Evolutionary conservation across 2,797 vertebrate genomes (phyloP).

Genomic region (Florisuga fusca): DNA sequence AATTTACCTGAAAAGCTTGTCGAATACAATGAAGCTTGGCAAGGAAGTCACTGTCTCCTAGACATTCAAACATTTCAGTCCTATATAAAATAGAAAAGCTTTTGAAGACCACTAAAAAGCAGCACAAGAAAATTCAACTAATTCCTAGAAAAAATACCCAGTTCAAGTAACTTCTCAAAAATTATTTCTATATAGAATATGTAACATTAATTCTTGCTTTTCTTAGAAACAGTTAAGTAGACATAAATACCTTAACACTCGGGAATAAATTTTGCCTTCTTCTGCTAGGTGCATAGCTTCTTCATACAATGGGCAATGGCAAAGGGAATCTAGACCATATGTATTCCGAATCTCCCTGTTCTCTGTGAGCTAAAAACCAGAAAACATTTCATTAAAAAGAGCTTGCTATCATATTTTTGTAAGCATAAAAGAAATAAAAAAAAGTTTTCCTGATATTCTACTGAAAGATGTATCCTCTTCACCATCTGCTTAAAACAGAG

Average conservation of each 20-base stretch:
- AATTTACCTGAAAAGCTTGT: slow-evolving; percentile 92
- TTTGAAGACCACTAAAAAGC: background rate
- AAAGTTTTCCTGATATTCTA: background rate
- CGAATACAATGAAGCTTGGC: slow-evolving; percentile 96
- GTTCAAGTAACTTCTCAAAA: background rate
- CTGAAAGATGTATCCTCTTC: background rate
- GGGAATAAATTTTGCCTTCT: slow-evolving; percentile 92
- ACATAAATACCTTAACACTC: slow-evolving; percentile 87
- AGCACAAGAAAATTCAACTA: background rate
- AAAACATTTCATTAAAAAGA: background rate
- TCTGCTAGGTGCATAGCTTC: slow-evolving; percentile 93
- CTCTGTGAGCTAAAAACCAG: slow-evolving; percentile 77
- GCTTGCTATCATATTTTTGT: background rate
- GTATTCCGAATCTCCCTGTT: slow-evolving; percentile 82
- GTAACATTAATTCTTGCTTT: background rate
- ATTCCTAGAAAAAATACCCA: background rate
- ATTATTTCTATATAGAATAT: background rate
- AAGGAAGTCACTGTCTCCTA: slow-evolving; percentile 93
- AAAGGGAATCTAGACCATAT: slow-evolving; percentile 80
- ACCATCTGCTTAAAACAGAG: background rate
- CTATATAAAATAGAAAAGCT: slow-evolving; percentile 69
- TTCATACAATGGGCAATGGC: slow-evolving; percentile 90
- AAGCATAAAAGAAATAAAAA: background rate
- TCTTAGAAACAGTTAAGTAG: background rate
- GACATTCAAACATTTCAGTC: slow-evolving; percentile 94